Evolutionary conservation across 2,113 vertebrate species (phyloP).

Genomic region (Rhipidura dahli): DNA sequence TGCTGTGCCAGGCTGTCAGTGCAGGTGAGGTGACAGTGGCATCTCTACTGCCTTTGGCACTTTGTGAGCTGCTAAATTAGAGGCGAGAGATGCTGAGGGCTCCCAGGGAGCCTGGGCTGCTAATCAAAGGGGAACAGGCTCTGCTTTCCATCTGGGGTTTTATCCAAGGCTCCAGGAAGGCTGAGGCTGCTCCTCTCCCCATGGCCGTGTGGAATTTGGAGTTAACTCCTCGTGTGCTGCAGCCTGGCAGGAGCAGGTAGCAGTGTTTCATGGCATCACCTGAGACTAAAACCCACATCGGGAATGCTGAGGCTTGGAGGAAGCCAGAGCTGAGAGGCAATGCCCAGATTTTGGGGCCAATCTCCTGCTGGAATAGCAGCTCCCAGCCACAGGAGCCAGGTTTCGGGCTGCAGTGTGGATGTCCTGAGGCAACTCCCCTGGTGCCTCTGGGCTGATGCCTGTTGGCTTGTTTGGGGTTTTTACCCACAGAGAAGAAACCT

Average conservation of each 20-base stretch:
- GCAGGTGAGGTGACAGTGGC: not conserved
- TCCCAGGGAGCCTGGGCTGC: not conserved
- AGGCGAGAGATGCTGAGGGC: not conserved
- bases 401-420: not conserved
- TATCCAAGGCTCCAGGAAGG: not conserved
- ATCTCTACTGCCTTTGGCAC: not conserved
- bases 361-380: not conserved
- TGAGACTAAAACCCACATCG: not conserved
- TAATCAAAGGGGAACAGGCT: slow-evolving; percentile 9
- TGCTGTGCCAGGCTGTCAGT: not conserved
- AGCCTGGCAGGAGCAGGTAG: not conserved
- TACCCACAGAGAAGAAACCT: not conserved
- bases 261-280: not conserved
- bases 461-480: not conserved
- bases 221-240: not conserved
- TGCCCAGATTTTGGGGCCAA: not conserved
- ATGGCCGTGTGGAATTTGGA: fast-evolving
- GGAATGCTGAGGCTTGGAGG: not conserved
- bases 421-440: not conserved
- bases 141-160: not conserved
- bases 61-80: slow-evolving; percentile 6
- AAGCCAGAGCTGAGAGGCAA: not conserved
- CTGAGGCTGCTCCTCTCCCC: not conserved
- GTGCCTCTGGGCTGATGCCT: not conserved
- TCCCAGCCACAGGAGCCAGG: fast-evolving